These are phyloP conservation scores for Plagodis pulveraria DNA, from an alignment of 2,888 invertebrate genomes.

Conservation along the genomic window DNA sequence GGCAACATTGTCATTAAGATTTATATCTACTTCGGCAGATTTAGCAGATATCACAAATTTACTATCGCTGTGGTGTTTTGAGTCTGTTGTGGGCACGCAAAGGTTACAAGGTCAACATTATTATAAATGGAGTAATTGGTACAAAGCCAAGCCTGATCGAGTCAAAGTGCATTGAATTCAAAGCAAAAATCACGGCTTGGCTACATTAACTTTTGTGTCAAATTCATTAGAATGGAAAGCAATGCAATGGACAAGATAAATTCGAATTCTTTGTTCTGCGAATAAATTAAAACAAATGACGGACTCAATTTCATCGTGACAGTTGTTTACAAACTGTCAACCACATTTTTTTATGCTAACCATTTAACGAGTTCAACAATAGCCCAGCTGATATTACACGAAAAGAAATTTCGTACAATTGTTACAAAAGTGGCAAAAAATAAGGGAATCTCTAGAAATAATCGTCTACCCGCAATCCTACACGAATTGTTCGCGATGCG, in stretches of 20 bases:
- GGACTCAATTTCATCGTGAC: not conserved
- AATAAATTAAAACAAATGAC: not conserved
- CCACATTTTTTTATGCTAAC: not conserved
- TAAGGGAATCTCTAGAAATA: conserved; percentile 4
- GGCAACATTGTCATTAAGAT: too few species aligned
- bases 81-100: too few species aligned
- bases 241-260: not conserved
- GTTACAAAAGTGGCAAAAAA: not conserved
- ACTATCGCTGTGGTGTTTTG: too few species aligned
- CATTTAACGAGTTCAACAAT: not conserved
- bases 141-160: too few species aligned
- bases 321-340: not conserved
- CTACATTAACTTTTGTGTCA: too few species aligned
- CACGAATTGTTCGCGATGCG: conserved; percentile 11
- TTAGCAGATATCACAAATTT: too few species aligned
- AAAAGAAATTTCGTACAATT: not conserved
- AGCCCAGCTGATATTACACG: not conserved
- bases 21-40: too few species aligned
- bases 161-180: too few species aligned
- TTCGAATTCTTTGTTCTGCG: not conserved
- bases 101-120: too few species aligned
- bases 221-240: too few species aligned
- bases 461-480: conserved; percentile 1
- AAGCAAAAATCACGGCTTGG: too few species aligned
- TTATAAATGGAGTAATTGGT: too few species aligned